Base-by-base conservation (phyloP, 2,797 vertebrate genomes). In the Adrianichthys oophorus region DNA sequence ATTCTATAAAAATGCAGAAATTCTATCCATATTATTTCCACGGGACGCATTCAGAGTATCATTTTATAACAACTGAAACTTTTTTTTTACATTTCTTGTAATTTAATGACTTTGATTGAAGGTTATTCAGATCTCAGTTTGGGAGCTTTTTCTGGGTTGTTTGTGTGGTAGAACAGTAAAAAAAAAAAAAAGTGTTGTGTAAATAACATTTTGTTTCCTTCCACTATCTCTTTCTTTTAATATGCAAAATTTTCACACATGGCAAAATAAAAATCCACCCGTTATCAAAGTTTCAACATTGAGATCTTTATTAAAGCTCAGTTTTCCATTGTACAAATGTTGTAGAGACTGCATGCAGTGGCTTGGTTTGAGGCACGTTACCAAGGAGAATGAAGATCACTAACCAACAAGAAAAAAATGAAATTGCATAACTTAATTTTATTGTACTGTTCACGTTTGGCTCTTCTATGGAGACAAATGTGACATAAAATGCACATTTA, bases 291-390 rank as follows among this genome's bases (percentile, higher is more conserved):
- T 89, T 90, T 91, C 82, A 87, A 92, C 90, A 92, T 89, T 85
- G 85, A 91, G 88, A 90, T 91, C 89, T 93, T 93, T 93, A 93
- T 93, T 93, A 93, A 93, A 93, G 92, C 90, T 93, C 87, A 86
- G 80, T 90, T 89, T 91, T 78, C 78, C 87, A 88, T 92, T 89
- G 88, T 93, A 93, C 92, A 93, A 92, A 93, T 90, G 86, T 92
- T 83, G 88, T 90, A 87, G 85, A 92, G 92, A 91, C 90, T 89
- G 91, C 92, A 93, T 93, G 92, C 92, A 85, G 92, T 91, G 90
- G 90, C 87, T 91, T 91, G 80, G 83, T 89, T 92, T 87, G 91
- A 93, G 92, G 92, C 92, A 93, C 91, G 43, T 91, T 91, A 92
- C 92, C 88, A 90, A 92, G 62, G 81, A 86, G 72, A 88, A 90